Base-by-base conservation (phyloP, 2,797 vertebrate species). In the Semotilus atromaculatus region DNA sequence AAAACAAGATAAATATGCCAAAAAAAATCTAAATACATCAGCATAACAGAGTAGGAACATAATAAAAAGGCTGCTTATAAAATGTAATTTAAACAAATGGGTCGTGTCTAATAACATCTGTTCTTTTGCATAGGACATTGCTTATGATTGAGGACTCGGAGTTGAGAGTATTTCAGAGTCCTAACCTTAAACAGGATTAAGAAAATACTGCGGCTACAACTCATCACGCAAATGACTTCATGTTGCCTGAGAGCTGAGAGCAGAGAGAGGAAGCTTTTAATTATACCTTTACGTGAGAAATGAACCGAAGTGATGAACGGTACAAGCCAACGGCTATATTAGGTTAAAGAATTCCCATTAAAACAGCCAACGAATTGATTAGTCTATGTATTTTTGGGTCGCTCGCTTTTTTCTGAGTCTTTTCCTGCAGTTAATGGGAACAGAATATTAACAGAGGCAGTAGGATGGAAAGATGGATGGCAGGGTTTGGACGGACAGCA, bases 311-410 rank as follows among this genome's bases (percentile, higher is more conserved):
- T 86, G 88, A 88, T 80, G 74, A 88, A 89, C 73, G 62, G 81
- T 67, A 60, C 45, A 77, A 76, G 73, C 80, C 73, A 31, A 51
- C 14, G 40, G 82, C 86, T 88, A 88, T 88, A 89, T 89, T 87
- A 86, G 83, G 86, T 80, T 58, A 87, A 74, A 68, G 45, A 81
- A 85, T 64, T 85, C 70, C 83, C 83, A 88, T 85, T 88, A 88
- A 86, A 90, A 86, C 68, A 87, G 85, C 85, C 84, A 73, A 64
- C n/a, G 67, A 86, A 89, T 80, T 71, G 82, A 91, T 88, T 71
- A 81, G 55, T 29, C 23, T 19, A 31, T 4, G 53, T 76, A 84
- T 87, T 89, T 86, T 83, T 64, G 82, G 80, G 82, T 48, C n/a
- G 4, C 29, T 34, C 48, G 48, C 58, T 70, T 73, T 80, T 81